Percentiles rank a stretch among this genome's conserved stretches.
phyloP scores from a whole-genome alignment of 1,140 invertebrate species.

The Conopomorpha cramerella region DNA sequence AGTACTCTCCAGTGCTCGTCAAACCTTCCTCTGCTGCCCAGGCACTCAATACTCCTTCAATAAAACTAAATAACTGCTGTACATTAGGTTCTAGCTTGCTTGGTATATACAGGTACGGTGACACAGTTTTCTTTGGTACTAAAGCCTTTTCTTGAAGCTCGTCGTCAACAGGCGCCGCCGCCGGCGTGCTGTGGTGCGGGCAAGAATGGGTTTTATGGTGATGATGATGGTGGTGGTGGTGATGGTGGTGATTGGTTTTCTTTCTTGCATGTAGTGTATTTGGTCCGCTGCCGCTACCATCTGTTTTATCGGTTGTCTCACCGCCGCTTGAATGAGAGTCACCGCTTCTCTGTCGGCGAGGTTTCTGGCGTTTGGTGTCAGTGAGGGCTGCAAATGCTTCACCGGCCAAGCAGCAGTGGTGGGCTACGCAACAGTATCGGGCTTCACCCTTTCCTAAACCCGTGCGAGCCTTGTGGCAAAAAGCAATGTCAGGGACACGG shows the following conservation, averaged over 20 bases:
- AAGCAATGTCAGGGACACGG: slow-evolving; percentile 50
- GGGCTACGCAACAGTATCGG: slow-evolving; percentile 51
- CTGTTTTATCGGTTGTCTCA: slow-evolving; percentile 40
- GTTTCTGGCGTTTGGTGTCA: slow-evolving; percentile 29
- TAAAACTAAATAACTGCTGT: slow-evolving; percentile 77
- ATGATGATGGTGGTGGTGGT: slow-evolving; percentile 47
- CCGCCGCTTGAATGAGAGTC: slow-evolving; percentile 52
- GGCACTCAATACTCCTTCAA: slow-evolving; percentile 70
- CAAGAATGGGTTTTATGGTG: slow-evolving; percentile 47
- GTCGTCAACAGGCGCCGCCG: slow-evolving; percentile 36
- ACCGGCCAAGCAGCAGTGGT: slow-evolving; percentile 52
- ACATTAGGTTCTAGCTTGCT: slow-evolving; percentile 70
- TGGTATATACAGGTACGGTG: slow-evolving; percentile 55
- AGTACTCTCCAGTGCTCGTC: slow-evolving; percentile 68
- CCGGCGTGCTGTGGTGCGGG: slow-evolving; percentile 38
- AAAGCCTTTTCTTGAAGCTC: slow-evolving; percentile 37
- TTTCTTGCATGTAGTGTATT: slow-evolving; percentile 17
- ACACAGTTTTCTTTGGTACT: slow-evolving; percentile 43
- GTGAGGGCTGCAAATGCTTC: slow-evolving; percentile 38
- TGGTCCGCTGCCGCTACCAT: slow-evolving; percentile 25
- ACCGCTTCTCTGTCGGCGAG: slow-evolving; percentile 32
- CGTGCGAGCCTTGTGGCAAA: slow-evolving; percentile 52
- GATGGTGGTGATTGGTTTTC: too few relatives aligned
- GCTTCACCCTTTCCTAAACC: slow-evolving; percentile 41
- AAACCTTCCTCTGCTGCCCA: slow-evolving; percentile 72